Conservation (phyloP, 1,140 invertebrate species). For the Drosophila gunungcola region DNA sequence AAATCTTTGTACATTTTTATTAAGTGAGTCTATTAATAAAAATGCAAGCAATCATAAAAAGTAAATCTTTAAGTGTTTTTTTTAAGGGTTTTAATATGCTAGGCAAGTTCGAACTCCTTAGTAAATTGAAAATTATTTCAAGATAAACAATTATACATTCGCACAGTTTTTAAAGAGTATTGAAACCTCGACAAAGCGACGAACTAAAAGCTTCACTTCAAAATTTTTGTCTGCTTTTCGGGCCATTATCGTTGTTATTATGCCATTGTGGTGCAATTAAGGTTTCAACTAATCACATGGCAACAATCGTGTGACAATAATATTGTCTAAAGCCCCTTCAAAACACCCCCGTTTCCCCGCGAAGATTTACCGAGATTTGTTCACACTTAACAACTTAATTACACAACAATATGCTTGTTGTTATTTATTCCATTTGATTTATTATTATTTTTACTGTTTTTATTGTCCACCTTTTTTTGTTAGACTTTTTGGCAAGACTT, state of each 20-base stretch:
- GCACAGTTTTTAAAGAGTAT: constrained; percentile 1
- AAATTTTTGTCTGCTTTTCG: constrained; percentile 21
- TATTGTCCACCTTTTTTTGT: neutral
- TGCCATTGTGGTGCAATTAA: constrained; percentile 77
- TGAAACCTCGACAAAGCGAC: neutral
- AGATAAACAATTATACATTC: no score
- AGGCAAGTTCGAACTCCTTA: no score
- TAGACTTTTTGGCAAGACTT: constrained; percentile 51
- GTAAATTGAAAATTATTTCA: no score
- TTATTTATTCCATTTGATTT: constrained; percentile 39
- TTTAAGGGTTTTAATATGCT: no score
- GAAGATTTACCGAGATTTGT: constrained; percentile 64
- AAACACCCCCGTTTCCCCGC: neutral
- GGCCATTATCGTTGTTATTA: constrained; percentile 56
- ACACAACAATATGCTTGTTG: constrained; percentile 63
- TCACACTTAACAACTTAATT: constrained; percentile 79
- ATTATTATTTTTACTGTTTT: constrained; percentile 37
- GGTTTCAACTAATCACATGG: constrained; percentile 74
- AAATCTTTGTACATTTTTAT: no score
- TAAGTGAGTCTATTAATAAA: no score
- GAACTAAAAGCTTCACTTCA: neutral
- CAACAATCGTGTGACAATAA: constrained; percentile 78
- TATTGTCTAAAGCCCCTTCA: constrained; percentile 42
- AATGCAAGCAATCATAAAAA: no score
- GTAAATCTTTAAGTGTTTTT: no score